A percentile compares a stretch with the other conserved stretches of the same genome.
Conservation (phyloP, 2,113 vertebrate species). For the Macroglossus sobrinus region DNA sequence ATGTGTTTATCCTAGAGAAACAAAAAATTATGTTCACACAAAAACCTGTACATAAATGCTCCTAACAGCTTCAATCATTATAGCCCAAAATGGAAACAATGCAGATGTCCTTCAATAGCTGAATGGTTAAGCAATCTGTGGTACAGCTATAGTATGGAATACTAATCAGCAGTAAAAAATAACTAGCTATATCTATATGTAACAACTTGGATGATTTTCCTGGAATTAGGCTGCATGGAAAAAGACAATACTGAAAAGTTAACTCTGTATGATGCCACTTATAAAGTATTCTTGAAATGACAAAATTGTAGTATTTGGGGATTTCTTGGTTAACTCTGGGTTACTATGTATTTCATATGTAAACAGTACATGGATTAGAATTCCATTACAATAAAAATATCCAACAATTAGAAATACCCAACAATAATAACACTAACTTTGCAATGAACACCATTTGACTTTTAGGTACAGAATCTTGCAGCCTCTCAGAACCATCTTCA, state of each 20-base stretch:
- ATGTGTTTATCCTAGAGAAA: background rate
- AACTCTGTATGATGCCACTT: background rate
- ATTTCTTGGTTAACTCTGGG: background rate
- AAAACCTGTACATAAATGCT: background rate
- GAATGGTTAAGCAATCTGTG: background rate
- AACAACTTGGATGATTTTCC: background rate
- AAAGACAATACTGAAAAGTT: background rate
- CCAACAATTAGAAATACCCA: background rate
- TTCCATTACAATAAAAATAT: background rate
- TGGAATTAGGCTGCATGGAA: background rate
- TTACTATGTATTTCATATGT: background rate
- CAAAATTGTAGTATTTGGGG: background rate
- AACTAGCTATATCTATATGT: background rate
- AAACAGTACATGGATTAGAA: background rate
- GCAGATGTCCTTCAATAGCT: background rate
- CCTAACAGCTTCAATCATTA: background rate
- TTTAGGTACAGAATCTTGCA: background rate
- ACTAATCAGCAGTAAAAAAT: background rate
- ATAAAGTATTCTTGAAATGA: background rate
- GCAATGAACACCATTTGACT: background rate
- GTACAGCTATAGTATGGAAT: background rate
- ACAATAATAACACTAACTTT: background rate
- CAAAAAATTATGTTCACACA: background rate
- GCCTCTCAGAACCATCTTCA: background rate
- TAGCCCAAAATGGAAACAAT: background rate